Percentiles rank a stretch among this genome's conserved stretches.
phyloP scores from a whole-genome alignment of 2,888 invertebrate genomes.

The Cataglyphis albicans region DNA sequence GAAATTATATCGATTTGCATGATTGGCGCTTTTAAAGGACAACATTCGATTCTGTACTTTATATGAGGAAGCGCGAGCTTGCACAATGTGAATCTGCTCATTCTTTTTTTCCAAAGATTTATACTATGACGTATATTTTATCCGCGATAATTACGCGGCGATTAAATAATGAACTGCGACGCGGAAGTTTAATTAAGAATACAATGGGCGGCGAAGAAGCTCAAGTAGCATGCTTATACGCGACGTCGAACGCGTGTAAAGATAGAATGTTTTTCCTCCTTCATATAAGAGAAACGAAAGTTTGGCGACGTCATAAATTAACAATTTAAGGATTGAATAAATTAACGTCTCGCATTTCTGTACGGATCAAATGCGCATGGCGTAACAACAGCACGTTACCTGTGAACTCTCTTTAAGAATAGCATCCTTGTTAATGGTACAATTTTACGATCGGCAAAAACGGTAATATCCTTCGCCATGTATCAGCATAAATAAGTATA shows the following conservation, averaged over 20 bases:
- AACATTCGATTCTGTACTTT: not conserved
- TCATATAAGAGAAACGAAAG: constrained; percentile 41
- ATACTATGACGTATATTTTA: constrained; percentile 4
- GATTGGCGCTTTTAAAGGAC: not conserved
- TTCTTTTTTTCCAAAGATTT: constrained; percentile 2
- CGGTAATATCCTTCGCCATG: constrained; percentile 1
- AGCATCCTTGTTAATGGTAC: not conserved
- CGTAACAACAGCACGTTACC: too few species aligned
- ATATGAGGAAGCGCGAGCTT: not conserved
- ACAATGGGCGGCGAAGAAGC: constrained; percentile 42
- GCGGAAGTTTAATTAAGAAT: constrained; percentile 56
- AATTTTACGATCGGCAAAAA: not conserved
- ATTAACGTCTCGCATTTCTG: constrained; percentile 8
- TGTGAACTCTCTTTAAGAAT: not conserved
- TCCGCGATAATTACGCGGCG: constrained; percentile 13
- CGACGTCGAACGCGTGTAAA: constrained; percentile 17
- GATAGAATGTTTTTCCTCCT: constrained; percentile 24
- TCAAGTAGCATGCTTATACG: constrained; percentile 8
- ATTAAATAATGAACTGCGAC: constrained; percentile 42
- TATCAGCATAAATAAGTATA: not conserved
- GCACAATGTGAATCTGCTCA: not conserved
- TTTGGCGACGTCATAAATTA: not conserved
- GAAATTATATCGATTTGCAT: not conserved
- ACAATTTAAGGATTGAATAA: not conserved
- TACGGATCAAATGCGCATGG: not conserved